Percentiles rank a stretch among this genome's conserved stretches.
phyloP scores from a whole-genome alignment of 1,140 invertebrate genomes.

The Orchesella cincta region DNA sequence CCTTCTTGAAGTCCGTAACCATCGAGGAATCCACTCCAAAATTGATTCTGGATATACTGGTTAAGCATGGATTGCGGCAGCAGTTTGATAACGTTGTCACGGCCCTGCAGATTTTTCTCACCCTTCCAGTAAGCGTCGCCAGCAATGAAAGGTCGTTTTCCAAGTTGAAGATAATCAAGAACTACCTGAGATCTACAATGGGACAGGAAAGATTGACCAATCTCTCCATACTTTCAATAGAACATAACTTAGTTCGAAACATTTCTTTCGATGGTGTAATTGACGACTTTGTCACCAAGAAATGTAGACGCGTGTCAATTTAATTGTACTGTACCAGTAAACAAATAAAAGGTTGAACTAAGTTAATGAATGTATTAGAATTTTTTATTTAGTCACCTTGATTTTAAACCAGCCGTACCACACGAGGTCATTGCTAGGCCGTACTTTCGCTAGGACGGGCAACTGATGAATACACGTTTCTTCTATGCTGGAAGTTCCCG shows the following conservation, averaged over 20 bases:
- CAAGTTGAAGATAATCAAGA: constrained; percentile 51
- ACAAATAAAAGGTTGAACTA: too few relatives aligned
- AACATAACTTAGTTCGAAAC: constrained; percentile 31
- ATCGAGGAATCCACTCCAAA: not conserved
- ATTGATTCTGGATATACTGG: not conserved
- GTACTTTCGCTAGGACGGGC: too few relatives aligned
- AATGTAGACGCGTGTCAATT: constrained; percentile 35
- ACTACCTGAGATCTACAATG: constrained; percentile 50
- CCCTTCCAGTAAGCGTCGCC: constrained; percentile 45
- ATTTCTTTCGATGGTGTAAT: constrained; percentile 36
- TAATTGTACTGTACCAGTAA: too few relatives aligned
- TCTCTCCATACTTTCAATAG: constrained; percentile 49
- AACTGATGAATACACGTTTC: too few relatives aligned
- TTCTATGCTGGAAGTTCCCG: too few relatives aligned
- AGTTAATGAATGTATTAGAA: too few relatives aligned
- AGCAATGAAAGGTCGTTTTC: constrained; percentile 48
- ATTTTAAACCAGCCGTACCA: too few relatives aligned
- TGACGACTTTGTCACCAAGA: constrained; percentile 31
- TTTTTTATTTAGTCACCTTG: too few relatives aligned
- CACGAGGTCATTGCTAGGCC: too few relatives aligned
- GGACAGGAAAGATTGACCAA: constrained; percentile 40
- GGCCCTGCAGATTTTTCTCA: constrained; percentile 45
- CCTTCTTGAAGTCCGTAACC: not conserved
- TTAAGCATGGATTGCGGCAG: not conserved
- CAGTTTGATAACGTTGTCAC: not conserved